phyloP scores from a whole-genome alignment of 2,113 vertebrate genomes.

The Rhinogobius similis region DNA sequence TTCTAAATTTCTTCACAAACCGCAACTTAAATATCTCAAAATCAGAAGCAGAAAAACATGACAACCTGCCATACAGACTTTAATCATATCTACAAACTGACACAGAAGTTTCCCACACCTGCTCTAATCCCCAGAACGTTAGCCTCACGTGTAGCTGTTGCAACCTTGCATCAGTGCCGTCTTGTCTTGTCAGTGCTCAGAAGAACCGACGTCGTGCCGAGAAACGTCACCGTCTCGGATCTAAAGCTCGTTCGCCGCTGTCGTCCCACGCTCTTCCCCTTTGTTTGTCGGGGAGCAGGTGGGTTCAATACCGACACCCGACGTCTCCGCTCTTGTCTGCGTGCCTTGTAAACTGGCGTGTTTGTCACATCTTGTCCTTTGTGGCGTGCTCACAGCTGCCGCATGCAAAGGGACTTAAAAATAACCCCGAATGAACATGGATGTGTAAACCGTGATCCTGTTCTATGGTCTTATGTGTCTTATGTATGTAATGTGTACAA shows the following conservation, averaged over 20 bases:
- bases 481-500: conserved; percentile 18
- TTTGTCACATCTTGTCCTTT: conserved; percentile 6
- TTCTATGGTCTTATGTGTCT: conserved; percentile 31
- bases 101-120: not conserved
- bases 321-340: conserved; percentile 1
- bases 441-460: conserved; percentile 44
- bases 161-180: not conserved
- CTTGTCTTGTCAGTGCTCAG: not conserved
- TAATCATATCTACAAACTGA: too few relatives aligned
- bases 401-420: conserved; percentile 27
- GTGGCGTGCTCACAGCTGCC: not conserved
- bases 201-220: not conserved
- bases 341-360: conserved; percentile 12
- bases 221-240: not conserved
- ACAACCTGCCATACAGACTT: too few relatives aligned
- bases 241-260: conserved; percentile 3
- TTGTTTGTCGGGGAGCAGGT: conserved; percentile 7
- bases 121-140: not conserved
- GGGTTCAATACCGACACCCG: conserved; percentile 23
- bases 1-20: too few relatives aligned
- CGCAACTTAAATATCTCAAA: too few relatives aligned
- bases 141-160: not conserved
- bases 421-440: conserved; percentile 33
- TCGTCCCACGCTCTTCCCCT: conserved; percentile 7
- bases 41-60: too few relatives aligned